Base-by-base conservation (phyloP, 1,140 invertebrate genomes). In the Apolygus lucorum region DNA sequence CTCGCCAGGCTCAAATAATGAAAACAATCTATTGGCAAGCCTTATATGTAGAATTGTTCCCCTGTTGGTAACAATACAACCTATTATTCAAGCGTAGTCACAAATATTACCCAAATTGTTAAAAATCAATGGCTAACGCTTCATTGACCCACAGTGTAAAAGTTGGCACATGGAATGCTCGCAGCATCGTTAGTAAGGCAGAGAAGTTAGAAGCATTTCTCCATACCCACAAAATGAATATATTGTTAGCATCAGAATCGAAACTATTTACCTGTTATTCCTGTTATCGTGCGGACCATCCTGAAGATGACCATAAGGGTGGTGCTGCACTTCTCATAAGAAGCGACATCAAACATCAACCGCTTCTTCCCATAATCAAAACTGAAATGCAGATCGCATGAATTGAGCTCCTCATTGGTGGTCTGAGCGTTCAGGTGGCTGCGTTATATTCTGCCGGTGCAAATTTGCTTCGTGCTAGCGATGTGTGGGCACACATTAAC, bases 361-460 rank as follows among this genome's bases (percentile, higher is more conserved):
- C 27, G 26, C 64, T 66, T 28, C 64, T 66, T 1, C 64, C 64
- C 1, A 66, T 66, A 29, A 34, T 66, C 14, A 24, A 66, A 66
- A 28, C 1, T 11, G 29, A 66, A 8, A 66, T 66, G 64, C 64
- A 66, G 25, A 66, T 66, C 14, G 27, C 64, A 26, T 29, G 64
- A 42, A 66, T 66, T 4, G 17, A 28, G 25, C 13, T 66, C 1
- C n/a, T n/a, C 27, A 42, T 66, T 2, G 1, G 29, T 29, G 64
- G 28, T 1, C 13, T 17, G 2, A 29, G 2, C 27, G 13, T 66
- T 29, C 64, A 66, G n/a, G 24, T 66, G 4, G 64, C 27, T 28
- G 64, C 64, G n/a, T 66, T 66, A n/a, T 66, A 66, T 24, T 34
- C 64, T 29, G 64, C 28, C 1, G 64, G 64, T 29, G 64, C 64